Base-by-base conservation (phyloP, 2,113 vertebrate species). In the Ramphastos sulfuratus region DNA sequence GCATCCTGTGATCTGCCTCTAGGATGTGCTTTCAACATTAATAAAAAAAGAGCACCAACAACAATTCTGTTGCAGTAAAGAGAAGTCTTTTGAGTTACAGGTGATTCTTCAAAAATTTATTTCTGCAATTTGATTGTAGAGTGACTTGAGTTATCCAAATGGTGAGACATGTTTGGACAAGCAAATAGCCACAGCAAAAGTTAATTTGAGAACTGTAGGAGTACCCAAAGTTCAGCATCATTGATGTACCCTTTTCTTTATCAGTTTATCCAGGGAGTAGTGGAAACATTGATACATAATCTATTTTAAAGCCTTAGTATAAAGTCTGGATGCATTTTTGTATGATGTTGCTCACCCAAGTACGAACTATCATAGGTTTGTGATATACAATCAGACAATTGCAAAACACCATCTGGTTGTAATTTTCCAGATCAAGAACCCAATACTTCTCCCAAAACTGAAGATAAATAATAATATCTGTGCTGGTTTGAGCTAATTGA, bases 191-290 rank as follows among this genome's bases (percentile, higher is more conserved):
- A 19, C 11, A 78, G 23, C 17, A 78, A 44, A 85, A 67, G 27
- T 73, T 84, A 8, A 66, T 30, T 42, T 71, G 35, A 71, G 35
- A 84, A 39, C 12, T 60, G 8, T 18, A 39, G 20, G 13, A 80
- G 3, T 15, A 70, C 12, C 81, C 50, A 60, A 11, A 64, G 6
- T 56, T 77, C 15, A 30, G 28, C 46, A 44, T 10, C 33, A 21
- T 17, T 0, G 0, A 52, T 23, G 8, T 37, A 73, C 2, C 4
- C 27, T 66, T 66, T n/a, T 48, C 7, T 79, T 71, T 73, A 42
- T 79, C 48, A 24, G 30, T 33, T 92, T 79, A 33, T 63, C 25
- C 30, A 84, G 12, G 20, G 7, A 66, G 18, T 19, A 70, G 10
- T 12, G 27, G 50, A 77, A 88, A 74, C 7, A 33, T 6, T 17